phyloP scores from a whole-genome alignment of 2,888 invertebrate genomes.

The Arrhopalites spinosus region DNA sequence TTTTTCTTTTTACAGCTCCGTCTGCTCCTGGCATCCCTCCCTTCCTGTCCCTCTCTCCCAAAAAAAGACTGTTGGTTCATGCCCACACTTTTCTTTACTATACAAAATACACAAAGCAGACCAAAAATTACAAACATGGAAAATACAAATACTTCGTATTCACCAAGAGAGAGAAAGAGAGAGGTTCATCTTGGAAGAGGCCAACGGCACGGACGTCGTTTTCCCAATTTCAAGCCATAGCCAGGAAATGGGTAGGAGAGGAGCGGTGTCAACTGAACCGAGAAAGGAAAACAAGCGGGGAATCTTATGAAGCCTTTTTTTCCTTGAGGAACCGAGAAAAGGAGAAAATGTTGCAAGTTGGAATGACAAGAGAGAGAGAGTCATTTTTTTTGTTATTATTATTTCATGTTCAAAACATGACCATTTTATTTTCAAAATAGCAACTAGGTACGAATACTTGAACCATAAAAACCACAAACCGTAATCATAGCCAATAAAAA shows the following conservation, averaged over 20 bases:
- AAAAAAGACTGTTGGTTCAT: background rate
- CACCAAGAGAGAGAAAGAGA: too few relatives aligned
- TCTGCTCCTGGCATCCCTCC: background rate
- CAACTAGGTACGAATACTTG: too few relatives aligned
- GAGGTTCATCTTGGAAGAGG: too few relatives aligned
- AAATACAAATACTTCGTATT: too few relatives aligned
- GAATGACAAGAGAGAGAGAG: conserved; percentile 28
- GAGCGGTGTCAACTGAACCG: background rate
- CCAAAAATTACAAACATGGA: background rate
- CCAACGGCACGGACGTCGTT: too few relatives aligned
- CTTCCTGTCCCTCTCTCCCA: background rate
- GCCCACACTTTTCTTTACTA: background rate
- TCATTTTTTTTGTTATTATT: conserved; percentile 33
- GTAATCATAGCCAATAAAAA: too few relatives aligned
- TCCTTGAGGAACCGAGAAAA: too few relatives aligned
- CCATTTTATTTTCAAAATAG: too few relatives aligned
- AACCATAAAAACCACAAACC: too few relatives aligned
- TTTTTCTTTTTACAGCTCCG: too few relatives aligned
- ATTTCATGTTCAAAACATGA: too few relatives aligned
- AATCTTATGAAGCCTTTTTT: too few relatives aligned
- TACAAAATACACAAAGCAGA: background rate
- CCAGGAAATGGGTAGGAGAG: conserved; percentile 20
- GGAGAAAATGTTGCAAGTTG: background rate
- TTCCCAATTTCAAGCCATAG: background rate
- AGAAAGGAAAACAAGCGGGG: conserved; percentile 26